Evolutionary conservation across 1,140 invertebrate genomes (phyloP).

Genomic region (Drosophila bipectinata): DNA sequence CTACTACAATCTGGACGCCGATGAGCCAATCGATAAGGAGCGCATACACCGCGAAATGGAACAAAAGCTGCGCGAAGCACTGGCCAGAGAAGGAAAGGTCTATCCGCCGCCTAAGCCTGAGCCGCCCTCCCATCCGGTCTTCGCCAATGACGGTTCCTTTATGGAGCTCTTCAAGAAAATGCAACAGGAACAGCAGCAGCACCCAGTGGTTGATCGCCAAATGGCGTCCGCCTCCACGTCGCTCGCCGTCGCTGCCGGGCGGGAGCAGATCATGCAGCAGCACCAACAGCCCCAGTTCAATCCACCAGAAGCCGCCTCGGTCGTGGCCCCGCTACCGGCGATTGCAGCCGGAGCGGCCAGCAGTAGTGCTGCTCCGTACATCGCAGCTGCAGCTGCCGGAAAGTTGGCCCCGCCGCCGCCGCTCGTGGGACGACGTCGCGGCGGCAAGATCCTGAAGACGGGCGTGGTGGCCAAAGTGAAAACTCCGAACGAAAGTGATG

Average conservation of each 20-base stretch:
- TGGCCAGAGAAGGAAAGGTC: slow-evolving; percentile 80
- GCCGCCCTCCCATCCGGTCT: slow-evolving; percentile 84
- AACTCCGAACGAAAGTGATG: slow-evolving; percentile 86
- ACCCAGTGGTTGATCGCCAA: slow-evolving; percentile 54
- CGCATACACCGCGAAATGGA: slow-evolving; percentile 83
- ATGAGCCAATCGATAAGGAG: slow-evolving; percentile 81
- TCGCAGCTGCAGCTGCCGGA: slow-evolving; percentile 83
- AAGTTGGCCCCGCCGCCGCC: slow-evolving; percentile 69
- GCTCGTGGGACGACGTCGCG: slow-evolving; percentile 91
- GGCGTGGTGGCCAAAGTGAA: slow-evolving; percentile 94
- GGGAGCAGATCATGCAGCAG: slow-evolving; percentile 22
- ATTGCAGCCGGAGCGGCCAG: slow-evolving; percentile 78
- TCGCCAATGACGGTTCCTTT: slow-evolving; percentile 94
- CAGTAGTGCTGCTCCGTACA: slow-evolving; percentile 73
- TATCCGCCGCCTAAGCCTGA: slow-evolving; percentile 82
- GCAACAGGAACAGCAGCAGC: slow-evolving; percentile 89
- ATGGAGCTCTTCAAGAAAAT: slow-evolving; percentile 95
- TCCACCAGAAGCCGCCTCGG: slow-evolving; percentile 31
- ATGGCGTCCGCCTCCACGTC: slow-evolving; percentile 12
- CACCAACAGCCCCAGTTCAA: neutral
- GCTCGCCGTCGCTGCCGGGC: neutral
- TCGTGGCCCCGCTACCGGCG: slow-evolving; percentile 51
- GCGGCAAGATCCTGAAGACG: slow-evolving; percentile 93
- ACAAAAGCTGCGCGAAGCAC: slow-evolving; percentile 70
- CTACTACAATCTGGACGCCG: slow-evolving; percentile 73